phyloP scores from a whole-genome alignment of 1,140 invertebrate genomes.

The Mercenaria mercenaria region DNA sequence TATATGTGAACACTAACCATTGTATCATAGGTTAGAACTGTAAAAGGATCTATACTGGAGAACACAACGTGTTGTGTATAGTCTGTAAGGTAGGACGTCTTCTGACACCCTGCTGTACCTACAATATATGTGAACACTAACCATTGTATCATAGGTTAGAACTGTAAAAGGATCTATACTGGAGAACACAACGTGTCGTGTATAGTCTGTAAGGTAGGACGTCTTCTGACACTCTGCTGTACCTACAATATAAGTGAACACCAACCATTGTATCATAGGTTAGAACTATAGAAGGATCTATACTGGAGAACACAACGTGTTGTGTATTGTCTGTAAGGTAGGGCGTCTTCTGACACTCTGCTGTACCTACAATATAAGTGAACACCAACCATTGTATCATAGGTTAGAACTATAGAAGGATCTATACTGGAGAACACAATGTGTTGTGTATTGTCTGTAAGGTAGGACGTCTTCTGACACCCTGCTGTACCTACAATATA shows the following conservation, averaged over 20 bases:
- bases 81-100: conserved; percentile 88
- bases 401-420: conserved; percentile 91
- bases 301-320: conserved; percentile 89
- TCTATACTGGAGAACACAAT: conserved; percentile 89
- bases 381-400: conserved; percentile 91
- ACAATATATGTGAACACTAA: conserved; percentile 89
- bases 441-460: conserved; percentile 89
- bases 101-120: conserved; percentile 69
- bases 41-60: conserved; percentile 89
- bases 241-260: conserved; percentile 82
- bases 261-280: conserved; percentile 92
- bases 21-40: conserved; percentile 92
- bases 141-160: conserved; percentile 92
- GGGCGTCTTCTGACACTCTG: conserved; percentile 74
- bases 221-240: conserved; percentile 75
- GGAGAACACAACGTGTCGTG: conserved; percentile 89
- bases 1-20: conserved; percentile 90
- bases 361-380: conserved; percentile 87
- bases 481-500: conserved; percentile 62
- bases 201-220: conserved; percentile 89
- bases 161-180: conserved; percentile 89
- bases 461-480: conserved; percentile 85
- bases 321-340: conserved; percentile 89
- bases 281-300: conserved; percentile 90
- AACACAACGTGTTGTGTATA: conserved; percentile 89